Percentiles rank a stretch among this genome's conserved stretches.
Conservation (phyloP, 1,140 invertebrate species). For the Diachasmimorpha longicaudata region DNA sequence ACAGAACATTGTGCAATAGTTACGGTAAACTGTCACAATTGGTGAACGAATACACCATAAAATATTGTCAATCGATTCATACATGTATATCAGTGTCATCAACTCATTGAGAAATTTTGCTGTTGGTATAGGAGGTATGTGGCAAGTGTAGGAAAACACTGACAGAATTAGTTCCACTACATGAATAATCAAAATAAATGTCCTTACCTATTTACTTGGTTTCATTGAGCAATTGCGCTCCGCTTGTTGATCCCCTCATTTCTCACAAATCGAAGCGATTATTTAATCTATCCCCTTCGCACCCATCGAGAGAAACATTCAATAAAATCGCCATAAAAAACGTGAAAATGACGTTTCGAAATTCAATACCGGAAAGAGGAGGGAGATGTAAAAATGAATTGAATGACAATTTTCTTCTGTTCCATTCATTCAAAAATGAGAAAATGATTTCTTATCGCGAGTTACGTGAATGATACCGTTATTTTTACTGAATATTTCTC, state of each 20-base stretch:
- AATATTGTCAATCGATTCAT: background rate
- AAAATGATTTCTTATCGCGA: too few species aligned
- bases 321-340: too few species aligned
- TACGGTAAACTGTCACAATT: background rate
- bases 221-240: constrained; percentile 22
- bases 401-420: too few species aligned
- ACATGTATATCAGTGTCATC: background rate
- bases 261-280: background rate
- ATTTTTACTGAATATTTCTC: too few species aligned
- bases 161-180: constrained; percentile 17
- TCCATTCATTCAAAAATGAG: too few species aligned
- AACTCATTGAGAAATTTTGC: background rate
- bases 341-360: too few species aligned
- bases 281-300: background rate
- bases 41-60: background rate
- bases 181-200: background rate
- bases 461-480: too few species aligned
- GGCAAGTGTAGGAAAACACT: background rate
- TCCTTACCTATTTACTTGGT: background rate
- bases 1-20: background rate
- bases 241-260: constrained; percentile 3
- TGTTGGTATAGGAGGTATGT: background rate
- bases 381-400: too few species aligned
- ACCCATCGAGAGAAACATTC: too few species aligned
- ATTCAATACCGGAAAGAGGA: too few species aligned